Conservation (phyloP, 2,888 invertebrate genomes). For the Campoplex nolae region DNA sequence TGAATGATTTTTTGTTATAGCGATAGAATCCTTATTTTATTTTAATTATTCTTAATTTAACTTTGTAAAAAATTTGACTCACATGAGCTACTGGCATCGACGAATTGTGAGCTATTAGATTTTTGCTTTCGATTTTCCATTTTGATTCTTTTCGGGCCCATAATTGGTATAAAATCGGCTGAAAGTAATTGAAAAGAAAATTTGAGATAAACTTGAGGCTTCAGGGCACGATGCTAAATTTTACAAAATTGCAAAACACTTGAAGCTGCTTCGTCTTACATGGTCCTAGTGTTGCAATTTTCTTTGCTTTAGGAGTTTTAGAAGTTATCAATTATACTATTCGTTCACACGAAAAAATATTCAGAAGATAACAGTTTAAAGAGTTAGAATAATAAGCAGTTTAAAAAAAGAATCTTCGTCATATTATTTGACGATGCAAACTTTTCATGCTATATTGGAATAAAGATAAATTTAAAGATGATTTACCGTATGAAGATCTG, state of each 20-base stretch:
- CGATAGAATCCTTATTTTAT: background rate
- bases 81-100: conserved; percentile 62
- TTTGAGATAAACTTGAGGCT: background rate
- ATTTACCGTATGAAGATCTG: conserved; percentile 77
- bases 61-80: conserved; percentile 22
- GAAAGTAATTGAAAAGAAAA: conserved; percentile 1
- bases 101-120: conserved; percentile 37
- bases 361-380: background rate
- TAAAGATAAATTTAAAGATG: background rate
- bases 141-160: conserved; percentile 68
- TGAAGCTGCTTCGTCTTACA: background rate
- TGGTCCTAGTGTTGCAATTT: background rate
- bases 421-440: background rate
- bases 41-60: background rate
- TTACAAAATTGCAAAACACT: background rate
- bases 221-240: background rate
- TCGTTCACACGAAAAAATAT: background rate
- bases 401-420: background rate
- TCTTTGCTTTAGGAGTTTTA: background rate
- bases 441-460: background rate
- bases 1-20: background rate
- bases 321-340: background rate
- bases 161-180: conserved; percentile 72
- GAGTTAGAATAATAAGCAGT: background rate
- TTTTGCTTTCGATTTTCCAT: conserved; percentile 70